Evolutionary conservation across 2,797 vertebrate species (phyloP).

Genomic region (Apodemus agrarius): DNA sequence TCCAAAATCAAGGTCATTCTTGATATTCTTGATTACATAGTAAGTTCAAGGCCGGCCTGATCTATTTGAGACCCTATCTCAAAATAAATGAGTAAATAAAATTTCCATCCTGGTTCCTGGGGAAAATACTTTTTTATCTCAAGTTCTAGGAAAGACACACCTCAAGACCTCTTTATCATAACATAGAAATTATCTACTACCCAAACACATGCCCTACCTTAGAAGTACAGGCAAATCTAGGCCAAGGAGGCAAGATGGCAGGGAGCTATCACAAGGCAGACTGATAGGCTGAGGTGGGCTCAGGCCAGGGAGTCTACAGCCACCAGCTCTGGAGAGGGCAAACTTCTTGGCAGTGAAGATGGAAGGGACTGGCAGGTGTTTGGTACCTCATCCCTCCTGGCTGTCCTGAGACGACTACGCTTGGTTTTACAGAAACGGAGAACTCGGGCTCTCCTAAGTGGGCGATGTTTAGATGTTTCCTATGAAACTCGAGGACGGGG

Average conservation of each 20-base stretch:
- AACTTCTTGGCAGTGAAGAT: background rate
- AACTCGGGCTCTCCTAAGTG: background rate
- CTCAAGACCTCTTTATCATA: background rate
- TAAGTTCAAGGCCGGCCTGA: background rate
- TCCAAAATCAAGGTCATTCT: background rate
- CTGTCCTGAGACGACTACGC: background rate
- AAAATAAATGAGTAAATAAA: background rate
- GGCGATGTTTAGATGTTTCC: background rate
- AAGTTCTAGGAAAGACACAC: background rate
- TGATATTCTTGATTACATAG: background rate
- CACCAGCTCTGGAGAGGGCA: background rate
- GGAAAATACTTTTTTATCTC: background rate
- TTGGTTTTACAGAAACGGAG: background rate
- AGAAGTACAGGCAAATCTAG: constrained; percentile 42
- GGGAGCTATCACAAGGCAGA: background rate
- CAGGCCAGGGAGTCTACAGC: background rate
- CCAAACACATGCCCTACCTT: background rate
- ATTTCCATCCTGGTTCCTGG: constrained; percentile 2
- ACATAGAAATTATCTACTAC: background rate
- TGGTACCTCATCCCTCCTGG: background rate
- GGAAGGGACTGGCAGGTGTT: constrained; percentile 29
- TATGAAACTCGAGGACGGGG: background rate
- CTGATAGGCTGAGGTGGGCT: background rate
- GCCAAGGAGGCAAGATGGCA: constrained; percentile 61
- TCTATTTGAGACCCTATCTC: background rate